Percentiles rank a stretch among this genome's conserved stretches.
These are phyloP conservation scores for Characodon lateralis DNA, from an alignment of 2,797 vertebrate species.

Conservation along the genomic window DNA sequence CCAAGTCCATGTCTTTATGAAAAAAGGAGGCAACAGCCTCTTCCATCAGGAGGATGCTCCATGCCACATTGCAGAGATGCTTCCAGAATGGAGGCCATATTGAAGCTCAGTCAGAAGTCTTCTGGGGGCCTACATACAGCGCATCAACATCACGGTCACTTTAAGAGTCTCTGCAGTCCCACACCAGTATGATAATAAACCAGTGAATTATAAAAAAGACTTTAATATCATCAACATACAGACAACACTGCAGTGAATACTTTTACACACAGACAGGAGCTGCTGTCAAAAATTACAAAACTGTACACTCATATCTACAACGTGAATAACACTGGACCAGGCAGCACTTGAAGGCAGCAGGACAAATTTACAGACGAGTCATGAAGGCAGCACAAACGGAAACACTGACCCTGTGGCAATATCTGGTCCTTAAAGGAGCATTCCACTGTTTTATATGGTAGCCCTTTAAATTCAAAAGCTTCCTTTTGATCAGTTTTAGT, in stretches of 20 bases:
- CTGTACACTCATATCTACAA: conserved; percentile 1
- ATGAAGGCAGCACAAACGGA: conserved; percentile 2
- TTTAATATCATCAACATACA: conserved; percentile 20
- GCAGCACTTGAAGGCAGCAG: conserved; percentile 8
- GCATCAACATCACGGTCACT: background rate
- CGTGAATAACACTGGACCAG: background rate
- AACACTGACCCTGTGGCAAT: background rate
- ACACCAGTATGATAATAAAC: background rate
- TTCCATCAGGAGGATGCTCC: too few species aligned
- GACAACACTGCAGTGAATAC: background rate
- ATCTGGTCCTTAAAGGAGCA: background rate
- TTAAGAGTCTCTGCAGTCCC: too few species aligned
- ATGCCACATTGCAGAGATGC: too few species aligned
- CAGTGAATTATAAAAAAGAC: background rate
- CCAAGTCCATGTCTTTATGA: too few species aligned
- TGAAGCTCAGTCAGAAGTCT: background rate
- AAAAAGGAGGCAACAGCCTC: too few species aligned
- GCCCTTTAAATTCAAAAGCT: conserved; percentile 9
- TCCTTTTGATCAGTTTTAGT: background rate
- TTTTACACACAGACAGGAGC: background rate
- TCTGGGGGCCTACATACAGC: background rate
- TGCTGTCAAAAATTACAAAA: conserved; percentile 30
- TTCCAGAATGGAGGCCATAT: background rate
- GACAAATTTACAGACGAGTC: background rate
- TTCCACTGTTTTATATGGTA: background rate